Conservation (phyloP, 2,113 vertebrate genomes). For the Oxyruncus cristatus region DNA sequence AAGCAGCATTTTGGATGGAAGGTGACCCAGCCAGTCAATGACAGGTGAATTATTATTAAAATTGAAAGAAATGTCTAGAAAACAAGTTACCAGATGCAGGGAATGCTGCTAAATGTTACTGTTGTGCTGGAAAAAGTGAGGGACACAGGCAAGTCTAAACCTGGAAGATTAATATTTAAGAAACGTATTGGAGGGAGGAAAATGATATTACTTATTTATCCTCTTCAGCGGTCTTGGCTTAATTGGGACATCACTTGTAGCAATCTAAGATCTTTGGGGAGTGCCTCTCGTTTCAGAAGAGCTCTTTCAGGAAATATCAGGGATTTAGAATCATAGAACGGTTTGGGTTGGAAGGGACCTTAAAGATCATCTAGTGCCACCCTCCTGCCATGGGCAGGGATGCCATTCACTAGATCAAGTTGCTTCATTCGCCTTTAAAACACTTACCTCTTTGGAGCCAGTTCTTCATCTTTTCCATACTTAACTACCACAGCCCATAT, state of each 20-base stretch:
- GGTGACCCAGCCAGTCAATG: background rate
- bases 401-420: no score
- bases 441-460: background rate
- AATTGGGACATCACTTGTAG: background rate
- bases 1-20: background rate
- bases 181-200: fast-evolving
- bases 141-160: background rate
- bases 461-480: background rate
- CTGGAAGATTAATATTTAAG: background rate
- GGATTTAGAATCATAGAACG: background rate
- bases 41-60: background rate
- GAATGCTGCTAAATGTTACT: background rate
- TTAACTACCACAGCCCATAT: background rate
- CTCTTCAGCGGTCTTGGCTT: background rate
- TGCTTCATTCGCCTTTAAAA: background rate
- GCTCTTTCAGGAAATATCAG: background rate
- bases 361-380: no score
- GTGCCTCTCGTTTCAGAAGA: background rate
- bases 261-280: background rate
- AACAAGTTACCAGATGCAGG: background rate
- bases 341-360: background rate
- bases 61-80: background rate
- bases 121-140: background rate
- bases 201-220: background rate
- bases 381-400: background rate